Percentiles rank a stretch among this genome's conserved stretches.
phyloP scores from a whole-genome alignment of 30 jellyfish, hydroid and myxozoan genomes.

The Phacellophora camtschatica region DNA sequence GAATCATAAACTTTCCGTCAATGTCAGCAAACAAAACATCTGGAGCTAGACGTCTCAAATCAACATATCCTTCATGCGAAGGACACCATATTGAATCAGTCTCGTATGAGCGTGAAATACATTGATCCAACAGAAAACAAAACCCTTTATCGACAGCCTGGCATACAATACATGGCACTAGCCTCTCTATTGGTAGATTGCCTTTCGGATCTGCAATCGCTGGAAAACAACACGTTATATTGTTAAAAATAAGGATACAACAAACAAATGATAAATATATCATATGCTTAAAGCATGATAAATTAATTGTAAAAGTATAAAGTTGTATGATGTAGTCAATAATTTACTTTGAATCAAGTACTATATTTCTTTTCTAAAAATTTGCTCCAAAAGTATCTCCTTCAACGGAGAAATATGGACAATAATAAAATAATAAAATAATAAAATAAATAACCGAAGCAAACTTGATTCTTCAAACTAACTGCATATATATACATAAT shows the following conservation, averaged over 20 bases:
- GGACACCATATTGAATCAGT: slow-evolving; percentile 84
- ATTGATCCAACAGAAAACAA: slow-evolving; percentile 54
- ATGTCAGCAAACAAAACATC: slow-evolving; percentile 86
- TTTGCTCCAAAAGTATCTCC: too few species aligned
- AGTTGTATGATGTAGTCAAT: too few species aligned
- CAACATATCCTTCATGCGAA: slow-evolving; percentile 44
- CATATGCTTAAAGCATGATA: not conserved
- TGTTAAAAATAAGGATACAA: not conserved
- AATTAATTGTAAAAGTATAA: too few species aligned
- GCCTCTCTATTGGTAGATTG: slow-evolving; percentile 30
- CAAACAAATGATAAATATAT: not conserved
- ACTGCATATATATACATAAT: too few species aligned
- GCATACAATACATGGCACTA: slow-evolving; percentile 72
- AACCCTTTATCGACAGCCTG: not conserved
- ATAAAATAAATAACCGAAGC: too few species aligned
- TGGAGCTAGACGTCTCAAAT: slow-evolving; percentile 72
- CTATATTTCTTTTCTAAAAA: not conserved
- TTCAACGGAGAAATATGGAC: too few species aligned
- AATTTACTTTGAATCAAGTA: not conserved
- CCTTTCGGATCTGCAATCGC: slow-evolving; percentile 32
- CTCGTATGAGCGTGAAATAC: slow-evolving; percentile 72
- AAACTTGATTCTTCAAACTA: too few species aligned
- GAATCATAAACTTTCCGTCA: slow-evolving; percentile 57
- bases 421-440: too few species aligned
- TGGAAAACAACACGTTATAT: not conserved